phyloP scores from a whole-genome alignment of 2,888 invertebrate species.

The Limnephilus rhombicus region DNA sequence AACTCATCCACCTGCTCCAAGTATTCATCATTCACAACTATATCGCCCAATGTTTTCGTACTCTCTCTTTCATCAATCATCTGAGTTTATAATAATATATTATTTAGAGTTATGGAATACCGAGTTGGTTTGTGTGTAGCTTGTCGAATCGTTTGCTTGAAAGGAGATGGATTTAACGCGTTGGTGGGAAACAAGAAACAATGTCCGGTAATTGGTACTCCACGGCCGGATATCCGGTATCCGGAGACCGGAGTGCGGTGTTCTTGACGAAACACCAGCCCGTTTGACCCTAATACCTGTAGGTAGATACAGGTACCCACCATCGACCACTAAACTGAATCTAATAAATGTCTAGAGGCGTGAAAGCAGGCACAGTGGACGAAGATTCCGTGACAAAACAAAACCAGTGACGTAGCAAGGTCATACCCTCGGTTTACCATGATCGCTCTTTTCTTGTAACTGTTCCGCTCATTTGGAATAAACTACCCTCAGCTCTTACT shows the following conservation, averaged over 20 bases:
- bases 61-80: too few species aligned
- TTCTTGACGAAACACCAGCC: not conserved
- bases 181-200: slow-evolving; percentile 22
- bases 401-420: too few species aligned
- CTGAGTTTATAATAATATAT: too few species aligned
- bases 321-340: not conserved
- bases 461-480: too few species aligned
- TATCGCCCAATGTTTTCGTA: too few species aligned
- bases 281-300: slow-evolving; percentile 39
- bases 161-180: slow-evolving; percentile 27
- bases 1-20: too few species aligned
- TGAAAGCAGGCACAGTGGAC: not conserved
- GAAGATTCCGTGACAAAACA: too few species aligned
- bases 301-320: not conserved
- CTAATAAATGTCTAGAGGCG: not conserved
- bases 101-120: not conserved
- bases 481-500: too few species aligned
- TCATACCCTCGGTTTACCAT: too few species aligned
- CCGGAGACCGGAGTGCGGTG: slow-evolving; percentile 10
- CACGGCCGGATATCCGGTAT: slow-evolving; percentile 42
- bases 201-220: slow-evolving; percentile 4
- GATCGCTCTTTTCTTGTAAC: too few species aligned
- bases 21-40: too few species aligned
- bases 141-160: not conserved
- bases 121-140: not conserved